Evolutionary conservation across 2,113 vertebrate genomes (phyloP), one percentile per base, ranked within the genome.

Genomic region (Phoenicopterus ruber): DNA sequence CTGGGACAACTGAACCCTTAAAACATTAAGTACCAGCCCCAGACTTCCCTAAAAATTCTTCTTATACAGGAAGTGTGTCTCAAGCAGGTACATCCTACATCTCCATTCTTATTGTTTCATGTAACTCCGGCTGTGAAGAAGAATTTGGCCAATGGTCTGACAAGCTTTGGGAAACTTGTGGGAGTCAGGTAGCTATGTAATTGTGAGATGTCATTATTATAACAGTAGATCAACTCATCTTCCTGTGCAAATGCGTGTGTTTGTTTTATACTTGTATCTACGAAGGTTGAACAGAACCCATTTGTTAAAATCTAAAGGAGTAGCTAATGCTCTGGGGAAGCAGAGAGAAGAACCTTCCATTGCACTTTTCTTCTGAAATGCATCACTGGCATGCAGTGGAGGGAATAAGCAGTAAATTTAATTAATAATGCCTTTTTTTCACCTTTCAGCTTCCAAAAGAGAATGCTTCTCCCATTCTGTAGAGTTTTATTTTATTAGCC

Each of bases 401-500:
- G 88, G 31, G 95, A 92, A 77, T 81, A 96, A 94, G 36, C 52
- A 95, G 20, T 94, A 92, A 65, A 72, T 96, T 91, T 93, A 88
- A 98, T 96, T 94, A 96, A 88, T 83, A 96, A 96, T 65, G 49
- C 31, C 83, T 85, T 94, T 91, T 95, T 46, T 90, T 91, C 70
- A 87, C 82, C 73, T 71, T 88, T 92, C 77, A 89, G 34, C n/a
- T 94, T 96, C 91, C 34, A 62, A 96, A 97, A 95, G 61, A 55
- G 89, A 96, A 89, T 78, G 22, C 91, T 97, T 94, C 88, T 96
- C n/a, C 13, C 46, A 52, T 95, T 95, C 91, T 77, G 57, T 32
- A 92, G 38, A 71, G 49, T 55, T 96, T 93, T 92, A 95, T 95
- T 97, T 94, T 97, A 96, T 96, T 97, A 97, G 32, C 80, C 88